These are phyloP conservation scores for Struthio camelus DNA, from an alignment of 2,113 vertebrate species.

Conservation along the genomic window DNA sequence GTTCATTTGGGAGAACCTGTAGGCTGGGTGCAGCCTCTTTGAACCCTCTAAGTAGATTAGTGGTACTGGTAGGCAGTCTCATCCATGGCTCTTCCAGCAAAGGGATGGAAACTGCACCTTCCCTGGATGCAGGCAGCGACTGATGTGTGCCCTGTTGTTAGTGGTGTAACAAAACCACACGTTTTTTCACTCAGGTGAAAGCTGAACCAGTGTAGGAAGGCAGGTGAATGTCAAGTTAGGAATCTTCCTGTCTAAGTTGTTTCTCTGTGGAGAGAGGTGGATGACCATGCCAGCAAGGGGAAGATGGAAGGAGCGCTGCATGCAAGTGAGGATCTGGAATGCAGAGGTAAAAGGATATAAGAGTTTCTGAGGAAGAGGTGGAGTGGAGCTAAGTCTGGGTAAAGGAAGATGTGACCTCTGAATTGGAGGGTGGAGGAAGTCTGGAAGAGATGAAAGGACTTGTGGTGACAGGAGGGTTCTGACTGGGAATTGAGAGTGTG, in stretches of 20 bases:
- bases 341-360: not conserved
- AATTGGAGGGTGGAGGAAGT: constrained; percentile 6
- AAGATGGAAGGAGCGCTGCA: not conserved
- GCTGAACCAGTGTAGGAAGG: not conserved
- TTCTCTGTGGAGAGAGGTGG: not conserved
- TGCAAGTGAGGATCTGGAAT: not conserved
- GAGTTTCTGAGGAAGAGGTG: not conserved
- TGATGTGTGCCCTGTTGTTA: not conserved
- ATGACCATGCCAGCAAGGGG: not conserved
- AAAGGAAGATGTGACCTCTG: not conserved
- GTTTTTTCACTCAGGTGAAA: not conserved
- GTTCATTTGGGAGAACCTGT: not conserved
- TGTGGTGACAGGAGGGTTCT: not conserved
- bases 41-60: not conserved
- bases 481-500: constrained; percentile 29
- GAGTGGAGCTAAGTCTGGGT: not conserved
- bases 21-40: not conserved
- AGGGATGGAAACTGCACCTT: not conserved
- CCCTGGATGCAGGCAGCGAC: not conserved
- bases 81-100: not conserved
- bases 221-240: not conserved
- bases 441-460: constrained; percentile 25
- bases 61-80: not conserved
- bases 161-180: not conserved
- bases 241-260: not conserved